phyloP scores from a whole-genome alignment of 2,113 vertebrate species.

The Sclerurus mexicanus region DNA sequence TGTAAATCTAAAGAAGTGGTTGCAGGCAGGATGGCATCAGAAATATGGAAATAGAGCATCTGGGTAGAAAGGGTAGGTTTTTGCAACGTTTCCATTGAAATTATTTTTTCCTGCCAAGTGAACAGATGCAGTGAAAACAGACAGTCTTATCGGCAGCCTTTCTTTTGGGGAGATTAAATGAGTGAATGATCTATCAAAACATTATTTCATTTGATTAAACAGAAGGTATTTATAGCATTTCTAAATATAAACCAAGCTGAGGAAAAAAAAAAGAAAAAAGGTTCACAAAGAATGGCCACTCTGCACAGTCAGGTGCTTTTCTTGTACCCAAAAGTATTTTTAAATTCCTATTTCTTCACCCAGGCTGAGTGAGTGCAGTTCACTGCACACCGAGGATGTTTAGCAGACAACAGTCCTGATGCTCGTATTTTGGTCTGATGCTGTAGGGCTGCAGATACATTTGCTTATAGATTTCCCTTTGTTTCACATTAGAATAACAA shows the following conservation, averaged over 20 bases:
- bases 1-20: conserved; percentile 14
- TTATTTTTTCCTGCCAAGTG: conserved; percentile 24
- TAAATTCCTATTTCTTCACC: background rate
- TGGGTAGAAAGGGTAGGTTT: conserved; percentile 20
- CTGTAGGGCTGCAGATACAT: background rate
- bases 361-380: background rate
- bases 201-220: conserved; percentile 32
- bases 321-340: background rate
- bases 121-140: conserved; percentile 51
- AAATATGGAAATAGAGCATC: conserved; percentile 56
- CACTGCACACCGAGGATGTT: background rate
- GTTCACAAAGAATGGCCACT: background rate
- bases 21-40: conserved; percentile 35
- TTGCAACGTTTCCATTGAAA: conserved; percentile 21
- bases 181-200: conserved; percentile 22
- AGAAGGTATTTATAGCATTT: conserved; percentile 20
- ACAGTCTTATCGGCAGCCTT: conserved; percentile 33
- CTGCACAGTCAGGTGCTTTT: background rate
- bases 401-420: background rate
- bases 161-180: conserved; percentile 39
- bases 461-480: background rate
- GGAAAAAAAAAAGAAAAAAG: background rate
- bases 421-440: background rate
- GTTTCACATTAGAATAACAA: background rate
- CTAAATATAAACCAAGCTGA: conserved; percentile 7